Conservation (phyloP, 2,113 vertebrate genomes). For the Glaucomys volans region DNA sequence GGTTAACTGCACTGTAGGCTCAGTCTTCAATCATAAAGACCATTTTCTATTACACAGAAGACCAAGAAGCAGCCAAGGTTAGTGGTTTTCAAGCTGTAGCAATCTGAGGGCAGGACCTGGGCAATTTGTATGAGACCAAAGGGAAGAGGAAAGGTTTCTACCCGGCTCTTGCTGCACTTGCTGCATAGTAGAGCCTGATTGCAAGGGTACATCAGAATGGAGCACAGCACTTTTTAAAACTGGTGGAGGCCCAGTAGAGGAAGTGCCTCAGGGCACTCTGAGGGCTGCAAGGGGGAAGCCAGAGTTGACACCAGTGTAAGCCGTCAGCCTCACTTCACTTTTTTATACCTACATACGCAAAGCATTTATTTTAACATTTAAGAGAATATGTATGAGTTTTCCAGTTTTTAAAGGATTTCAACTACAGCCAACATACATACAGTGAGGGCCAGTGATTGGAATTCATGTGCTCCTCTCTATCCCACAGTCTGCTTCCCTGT, state of each 20-base stretch:
- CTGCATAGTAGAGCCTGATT: not conserved
- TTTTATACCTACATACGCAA: not conserved
- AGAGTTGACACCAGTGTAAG: fast-evolving
- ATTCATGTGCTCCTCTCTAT: not conserved
- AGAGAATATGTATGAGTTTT: not conserved
- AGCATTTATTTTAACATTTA: not conserved
- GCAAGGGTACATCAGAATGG: not conserved
- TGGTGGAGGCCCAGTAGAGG: not conserved
- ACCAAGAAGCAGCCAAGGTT: not conserved
- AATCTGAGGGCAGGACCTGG: not conserved
- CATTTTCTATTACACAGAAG: not conserved
- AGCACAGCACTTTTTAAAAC: not conserved
- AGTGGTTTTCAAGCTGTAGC: not conserved
- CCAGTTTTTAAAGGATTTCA: not conserved
- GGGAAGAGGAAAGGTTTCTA: not conserved
- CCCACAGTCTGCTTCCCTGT: not conserved
- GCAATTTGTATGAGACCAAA: not conserved
- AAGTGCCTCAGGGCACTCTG: not conserved
- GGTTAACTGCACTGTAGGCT: not conserved
- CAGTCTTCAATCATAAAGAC: not conserved
- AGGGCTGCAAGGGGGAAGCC: not conserved
- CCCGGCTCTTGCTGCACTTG: fast-evolving
- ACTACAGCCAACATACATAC: not conserved
- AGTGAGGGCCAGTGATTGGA: not conserved
- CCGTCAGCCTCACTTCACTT: not conserved